Evolutionary conservation across 2,797 vertebrate species (phyloP).

Genomic region (Sebastes reedi): DNA sequence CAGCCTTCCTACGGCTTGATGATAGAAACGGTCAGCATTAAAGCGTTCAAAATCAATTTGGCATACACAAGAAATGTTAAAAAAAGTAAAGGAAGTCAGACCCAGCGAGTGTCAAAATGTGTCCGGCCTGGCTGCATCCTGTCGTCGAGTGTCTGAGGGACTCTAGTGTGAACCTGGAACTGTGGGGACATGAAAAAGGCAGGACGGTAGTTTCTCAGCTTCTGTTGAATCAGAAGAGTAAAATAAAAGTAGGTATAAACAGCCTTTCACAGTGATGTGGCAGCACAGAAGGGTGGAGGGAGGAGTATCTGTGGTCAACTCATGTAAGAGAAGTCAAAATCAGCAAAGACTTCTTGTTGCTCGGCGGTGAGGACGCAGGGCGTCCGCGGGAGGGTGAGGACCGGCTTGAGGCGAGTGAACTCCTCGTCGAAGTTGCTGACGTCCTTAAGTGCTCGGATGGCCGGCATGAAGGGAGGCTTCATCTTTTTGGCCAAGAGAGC

Average conservation of each 20-base stretch:
- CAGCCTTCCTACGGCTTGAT: neutral
- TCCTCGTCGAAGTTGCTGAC: constrained; percentile 93
- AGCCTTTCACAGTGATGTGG: neutral
- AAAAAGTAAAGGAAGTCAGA: neutral
- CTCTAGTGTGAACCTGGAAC: neutral
- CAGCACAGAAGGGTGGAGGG: neutral
- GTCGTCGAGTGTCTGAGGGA: neutral
- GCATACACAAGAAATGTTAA: neutral
- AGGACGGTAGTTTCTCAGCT: neutral
- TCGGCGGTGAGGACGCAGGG: constrained; percentile 75
- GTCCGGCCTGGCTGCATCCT: neutral
- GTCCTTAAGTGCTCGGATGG: constrained; percentile 81
- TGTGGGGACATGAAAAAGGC: neutral
- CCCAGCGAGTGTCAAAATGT: neutral
- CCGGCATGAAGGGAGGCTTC: constrained; percentile 90
- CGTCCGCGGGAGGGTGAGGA: constrained; percentile 87
- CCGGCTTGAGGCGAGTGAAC: constrained; percentile 89
- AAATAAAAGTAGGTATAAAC: neutral
- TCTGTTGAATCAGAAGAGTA: neutral
- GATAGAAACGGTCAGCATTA: neutral
- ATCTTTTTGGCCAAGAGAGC: constrained; percentile 85
- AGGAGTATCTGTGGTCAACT: constrained; percentile 52
- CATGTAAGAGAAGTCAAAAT: constrained; percentile 91
- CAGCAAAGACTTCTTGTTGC: constrained; percentile 88
- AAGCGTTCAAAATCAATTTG: neutral